Percentiles rank a stretch among this genome's conserved stretches.
Evolutionary conservation across 2,888 invertebrate species (phyloP).

Genomic region (Campopleginae sp.): DNA sequence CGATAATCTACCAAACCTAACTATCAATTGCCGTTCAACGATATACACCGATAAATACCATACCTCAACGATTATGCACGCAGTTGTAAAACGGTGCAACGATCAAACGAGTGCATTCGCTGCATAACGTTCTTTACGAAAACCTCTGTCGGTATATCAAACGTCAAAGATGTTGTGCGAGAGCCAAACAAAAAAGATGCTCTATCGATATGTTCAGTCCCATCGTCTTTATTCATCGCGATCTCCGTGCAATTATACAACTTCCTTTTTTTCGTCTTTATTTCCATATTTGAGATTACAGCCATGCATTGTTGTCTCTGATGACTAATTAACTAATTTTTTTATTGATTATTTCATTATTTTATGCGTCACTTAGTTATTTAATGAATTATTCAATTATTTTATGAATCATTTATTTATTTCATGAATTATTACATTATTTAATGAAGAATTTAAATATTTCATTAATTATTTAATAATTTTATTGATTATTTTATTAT

Average conservation of each 20-base stretch:
- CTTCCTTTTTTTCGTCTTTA: not conserved
- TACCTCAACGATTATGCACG: conserved; percentile 40
- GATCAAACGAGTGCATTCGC: conserved; percentile 14
- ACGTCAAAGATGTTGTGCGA: not conserved
- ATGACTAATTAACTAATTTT: not conserved
- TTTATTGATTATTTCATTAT: too few species aligned
- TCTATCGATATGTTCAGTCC: not conserved
- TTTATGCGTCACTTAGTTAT: too few species aligned
- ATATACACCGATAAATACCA: conserved; percentile 48
- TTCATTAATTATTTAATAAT: too few species aligned
- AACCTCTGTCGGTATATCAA: conserved; percentile 3
- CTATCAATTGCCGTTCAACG: conserved; percentile 46
- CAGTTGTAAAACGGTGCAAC: conserved; percentile 15
- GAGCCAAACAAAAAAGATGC: not conserved
- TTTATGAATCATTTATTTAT: too few species aligned
- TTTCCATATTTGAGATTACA: not conserved
- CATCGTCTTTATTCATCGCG: not conserved
- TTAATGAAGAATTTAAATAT: too few species aligned
- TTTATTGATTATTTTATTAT: too few species aligned
- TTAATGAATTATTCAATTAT: too few species aligned
- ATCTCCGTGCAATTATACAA: not conserved
- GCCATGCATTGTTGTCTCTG: not conserved
- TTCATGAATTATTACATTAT: too few species aligned
- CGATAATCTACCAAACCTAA: conserved; percentile 52
- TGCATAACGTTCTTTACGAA: not conserved